Conservation (phyloP, 2,113 vertebrate genomes). For the Aix galericulata region DNA sequence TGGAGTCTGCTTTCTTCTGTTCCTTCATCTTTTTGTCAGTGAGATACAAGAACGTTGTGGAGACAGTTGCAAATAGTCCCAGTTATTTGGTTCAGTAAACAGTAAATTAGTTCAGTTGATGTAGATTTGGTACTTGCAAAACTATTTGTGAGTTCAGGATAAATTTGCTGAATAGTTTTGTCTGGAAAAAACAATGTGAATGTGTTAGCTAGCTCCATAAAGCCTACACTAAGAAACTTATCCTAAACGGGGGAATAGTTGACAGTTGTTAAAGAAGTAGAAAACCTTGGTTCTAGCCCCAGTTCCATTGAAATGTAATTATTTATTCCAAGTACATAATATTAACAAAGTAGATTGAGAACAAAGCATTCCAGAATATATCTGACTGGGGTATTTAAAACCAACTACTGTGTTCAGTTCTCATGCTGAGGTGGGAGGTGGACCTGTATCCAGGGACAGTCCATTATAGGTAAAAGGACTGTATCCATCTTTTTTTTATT, state of each 20-base stretch:
- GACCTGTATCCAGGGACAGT: background rate
- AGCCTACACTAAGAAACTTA: background rate
- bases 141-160: slow-evolving; percentile 11
- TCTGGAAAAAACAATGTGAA: background rate
- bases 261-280: background rate
- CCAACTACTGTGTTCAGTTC: background rate
- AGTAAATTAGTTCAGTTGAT: background rate
- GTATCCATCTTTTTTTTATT: background rate
- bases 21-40: background rate
- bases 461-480: background rate
- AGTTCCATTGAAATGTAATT: background rate
- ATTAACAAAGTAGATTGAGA: background rate
- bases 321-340: background rate
- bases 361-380: background rate
- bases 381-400: background rate
- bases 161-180: background rate
- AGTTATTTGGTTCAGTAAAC: slow-evolving; percentile 7
- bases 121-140: background rate
- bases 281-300: background rate
- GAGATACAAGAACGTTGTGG: background rate
- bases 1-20: background rate
- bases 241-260: background rate
- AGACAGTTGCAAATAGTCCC: background rate
- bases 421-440: background rate
- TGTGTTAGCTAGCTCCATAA: background rate